These are phyloP conservation scores for Miltochrista miniata DNA, from an alignment of 2,888 invertebrate species.

Conservation along the genomic window DNA sequence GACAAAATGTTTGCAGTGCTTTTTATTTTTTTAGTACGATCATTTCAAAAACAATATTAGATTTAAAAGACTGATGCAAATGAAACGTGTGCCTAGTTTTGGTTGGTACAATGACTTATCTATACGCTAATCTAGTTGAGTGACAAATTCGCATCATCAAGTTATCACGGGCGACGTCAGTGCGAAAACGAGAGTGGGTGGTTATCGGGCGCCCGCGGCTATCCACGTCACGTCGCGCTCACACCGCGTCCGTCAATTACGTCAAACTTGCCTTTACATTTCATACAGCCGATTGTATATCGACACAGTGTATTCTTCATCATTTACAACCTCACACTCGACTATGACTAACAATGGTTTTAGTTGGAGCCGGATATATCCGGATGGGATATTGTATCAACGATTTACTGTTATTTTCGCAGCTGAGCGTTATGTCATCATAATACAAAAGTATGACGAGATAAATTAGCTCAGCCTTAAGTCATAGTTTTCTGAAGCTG, in stretches of 20 bases:
- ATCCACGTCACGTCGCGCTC: conserved; percentile 45
- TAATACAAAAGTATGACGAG: not conserved
- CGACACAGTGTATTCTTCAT: conserved; percentile 32
- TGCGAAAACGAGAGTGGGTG: conserved; percentile 66
- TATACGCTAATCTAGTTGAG: conserved; percentile 29
- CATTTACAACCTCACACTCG: conserved; percentile 21
- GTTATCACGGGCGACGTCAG: conserved; percentile 63
- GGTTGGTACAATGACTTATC: not conserved
- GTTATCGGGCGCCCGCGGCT: conserved; percentile 55
- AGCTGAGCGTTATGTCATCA: not conserved
- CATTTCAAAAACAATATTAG: too few relatives aligned
- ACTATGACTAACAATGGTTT: conserved; percentile 10
- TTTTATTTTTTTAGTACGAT: too few relatives aligned
- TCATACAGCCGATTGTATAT: conserved; percentile 45
- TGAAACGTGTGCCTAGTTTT: not conserved
- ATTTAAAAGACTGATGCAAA: not conserved
- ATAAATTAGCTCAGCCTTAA: too few relatives aligned
- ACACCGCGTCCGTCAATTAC: conserved; percentile 45
- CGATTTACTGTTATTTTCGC: not conserved
- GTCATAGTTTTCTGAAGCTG: too few relatives aligned
- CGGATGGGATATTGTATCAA: not conserved
- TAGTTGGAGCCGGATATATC: not conserved
- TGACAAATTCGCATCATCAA: conserved; percentile 43
- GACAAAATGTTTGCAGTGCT: too few relatives aligned
- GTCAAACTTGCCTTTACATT: conserved; percentile 53